Evolutionary conservation across 2,797 vertebrate genomes (phyloP), one percentile per base, ranked within the genome.

Genomic region (Diplodus sargus): DNA sequence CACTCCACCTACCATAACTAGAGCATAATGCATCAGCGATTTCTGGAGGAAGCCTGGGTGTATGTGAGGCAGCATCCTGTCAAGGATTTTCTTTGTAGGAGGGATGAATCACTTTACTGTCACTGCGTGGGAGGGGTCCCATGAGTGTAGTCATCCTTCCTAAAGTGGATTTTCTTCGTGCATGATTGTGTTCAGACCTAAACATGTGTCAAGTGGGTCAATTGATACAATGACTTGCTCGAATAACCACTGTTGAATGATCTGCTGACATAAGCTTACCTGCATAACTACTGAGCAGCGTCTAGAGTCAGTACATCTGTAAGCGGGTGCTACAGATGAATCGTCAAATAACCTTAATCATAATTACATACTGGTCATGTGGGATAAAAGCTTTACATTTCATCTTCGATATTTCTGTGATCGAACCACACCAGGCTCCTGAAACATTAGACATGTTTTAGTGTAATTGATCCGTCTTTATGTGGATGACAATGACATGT

Each of bases 41-140:
- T n/a, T 23, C 23, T 0, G 6, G 57, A 73, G 61, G 70, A 47
- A 64, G 28, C 20, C 20, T 15, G 15, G 11, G 28, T 56, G 28
- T 30, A 6, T 51, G 56, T 53, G 58, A 67, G 45, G 28, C 52
- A 66, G 70, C 60, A 56, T 65, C 85, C 42, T 28, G 67, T 85
- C 59, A 60, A 87, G 78, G 83, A 84, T 85, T 79, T 85, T 73
- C 73, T 89, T 78, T 66, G 70, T 70, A 54, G 28, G 45, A 77
- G 64, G 30, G 73, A 85, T 82, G 58, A 87, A 75, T 84, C 16
- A 73, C 63, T 89, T 56, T 2, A 8, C 64, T 70, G 60, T 30
- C 57, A 65, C 4, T 7, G 42, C 66, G 66, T 85, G 64, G 75
- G 54, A 88, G 68, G 72, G 45, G 71, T 71, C 59, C 57, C 5